Conservation (phyloP, 1,140 invertebrate species). For the Sarcophaga peregrina region DNA sequence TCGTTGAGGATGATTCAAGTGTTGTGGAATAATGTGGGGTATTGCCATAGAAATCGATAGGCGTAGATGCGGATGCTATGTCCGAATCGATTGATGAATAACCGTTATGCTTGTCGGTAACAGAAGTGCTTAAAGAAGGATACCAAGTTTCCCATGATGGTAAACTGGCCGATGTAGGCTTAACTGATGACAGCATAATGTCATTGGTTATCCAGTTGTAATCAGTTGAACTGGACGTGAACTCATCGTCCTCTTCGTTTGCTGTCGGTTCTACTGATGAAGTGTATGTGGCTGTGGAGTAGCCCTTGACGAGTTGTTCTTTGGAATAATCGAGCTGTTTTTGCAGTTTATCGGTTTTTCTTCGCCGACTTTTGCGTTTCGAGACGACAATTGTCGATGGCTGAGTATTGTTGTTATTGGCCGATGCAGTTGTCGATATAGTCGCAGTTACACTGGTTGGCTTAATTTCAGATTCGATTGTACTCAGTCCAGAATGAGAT, state of each 20-base stretch:
- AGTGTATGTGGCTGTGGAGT: background rate
- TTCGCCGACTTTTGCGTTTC: slow-evolving; percentile 59
- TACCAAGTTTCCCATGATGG: slow-evolving; percentile 28
- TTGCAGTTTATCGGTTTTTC: slow-evolving; percentile 49
- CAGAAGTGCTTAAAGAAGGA: background rate
- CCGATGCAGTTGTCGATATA: slow-evolving; percentile 45
- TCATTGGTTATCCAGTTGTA: slow-evolving; percentile 14
- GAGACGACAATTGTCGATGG: slow-evolving; percentile 51
- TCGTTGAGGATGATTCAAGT: slow-evolving; percentile 7
- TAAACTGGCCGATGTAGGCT: slow-evolving; percentile 28
- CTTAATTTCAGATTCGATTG: background rate
- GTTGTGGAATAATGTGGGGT: background rate
- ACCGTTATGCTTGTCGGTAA: background rate
- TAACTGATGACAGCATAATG: background rate
- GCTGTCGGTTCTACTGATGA: background rate
- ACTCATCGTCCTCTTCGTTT: background rate
- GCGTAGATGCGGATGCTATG: background rate
- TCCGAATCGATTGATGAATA: background rate
- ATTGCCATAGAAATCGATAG: background rate
- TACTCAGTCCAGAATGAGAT: background rate
- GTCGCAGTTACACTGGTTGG: background rate
- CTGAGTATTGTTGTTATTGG: slow-evolving; percentile 25
- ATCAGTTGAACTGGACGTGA: slow-evolving; percentile 2
- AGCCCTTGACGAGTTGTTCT: background rate
- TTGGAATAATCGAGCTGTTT: background rate